Evolutionary conservation across 2,113 vertebrate genomes (phyloP).

Genomic region (Sterrhoptilus dennistouni): DNA sequence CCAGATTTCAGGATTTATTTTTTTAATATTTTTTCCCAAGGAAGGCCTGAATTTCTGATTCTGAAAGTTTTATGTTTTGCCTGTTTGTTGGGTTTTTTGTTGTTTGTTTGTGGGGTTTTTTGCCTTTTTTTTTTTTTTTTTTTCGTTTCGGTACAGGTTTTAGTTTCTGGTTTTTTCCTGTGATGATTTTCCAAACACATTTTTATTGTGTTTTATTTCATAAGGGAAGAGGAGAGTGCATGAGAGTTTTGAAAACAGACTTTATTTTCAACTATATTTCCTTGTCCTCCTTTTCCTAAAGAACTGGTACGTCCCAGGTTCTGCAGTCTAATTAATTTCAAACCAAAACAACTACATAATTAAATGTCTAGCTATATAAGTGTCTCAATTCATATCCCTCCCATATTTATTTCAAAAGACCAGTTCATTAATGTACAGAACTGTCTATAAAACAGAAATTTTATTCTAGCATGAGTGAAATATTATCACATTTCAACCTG

Average conservation of each 20-base stretch:
- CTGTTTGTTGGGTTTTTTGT: neutral
- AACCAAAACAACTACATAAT: neutral
- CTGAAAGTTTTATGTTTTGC: neutral
- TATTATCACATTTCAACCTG: neutral
- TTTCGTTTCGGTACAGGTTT: neutral
- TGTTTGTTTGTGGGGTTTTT: too few relatives aligned
- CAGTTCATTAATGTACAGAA: neutral
- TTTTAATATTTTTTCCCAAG: neutral
- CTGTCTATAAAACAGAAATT: neutral
- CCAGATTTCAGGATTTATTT: neutral
- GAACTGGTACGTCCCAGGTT: neutral
- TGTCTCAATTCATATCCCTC: neutral
- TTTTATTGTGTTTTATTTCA: neutral
- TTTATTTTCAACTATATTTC: neutral
- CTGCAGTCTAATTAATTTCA: neutral
- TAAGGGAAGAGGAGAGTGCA: neutral
- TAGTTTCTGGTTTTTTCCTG: accelerated
- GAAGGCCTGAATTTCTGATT: neutral
- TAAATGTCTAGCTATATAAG: neutral
- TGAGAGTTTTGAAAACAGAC: neutral
- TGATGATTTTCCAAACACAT: neutral
- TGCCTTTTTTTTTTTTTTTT: too few relatives aligned
- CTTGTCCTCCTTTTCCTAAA: neutral
- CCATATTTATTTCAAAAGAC: neutral
- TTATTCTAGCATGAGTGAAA: neutral